These are phyloP conservation scores for Ptilodon capucinus DNA, from an alignment of 2,888 invertebrate species.

Conservation along the genomic window DNA sequence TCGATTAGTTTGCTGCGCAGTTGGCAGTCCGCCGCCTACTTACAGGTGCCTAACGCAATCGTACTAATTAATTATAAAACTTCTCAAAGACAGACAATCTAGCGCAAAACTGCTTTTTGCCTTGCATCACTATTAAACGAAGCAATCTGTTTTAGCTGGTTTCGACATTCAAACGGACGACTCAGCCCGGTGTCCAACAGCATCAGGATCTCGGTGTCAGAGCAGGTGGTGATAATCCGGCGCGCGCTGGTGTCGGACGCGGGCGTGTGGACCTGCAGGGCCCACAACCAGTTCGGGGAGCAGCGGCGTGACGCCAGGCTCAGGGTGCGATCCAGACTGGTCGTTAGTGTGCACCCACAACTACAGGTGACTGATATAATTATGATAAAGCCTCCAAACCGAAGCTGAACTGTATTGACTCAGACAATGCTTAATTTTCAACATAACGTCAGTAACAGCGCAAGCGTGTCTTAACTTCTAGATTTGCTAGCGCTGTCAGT, in stretches of 20 bases:
- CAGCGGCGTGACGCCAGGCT: conserved; percentile 85
- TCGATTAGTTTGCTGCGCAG: conserved; percentile 86
- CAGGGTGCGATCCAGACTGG: conserved; percentile 85
- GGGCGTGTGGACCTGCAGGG: conserved; percentile 88
- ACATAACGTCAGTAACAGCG: too few relatives aligned
- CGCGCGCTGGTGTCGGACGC: conserved; percentile 85
- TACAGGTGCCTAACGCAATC: conserved; percentile 78
- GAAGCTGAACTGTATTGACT: too few relatives aligned
- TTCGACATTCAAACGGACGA: conserved; percentile 82
- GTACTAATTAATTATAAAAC: background rate
- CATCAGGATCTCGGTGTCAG: conserved; percentile 84
- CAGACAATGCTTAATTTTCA: too few relatives aligned
- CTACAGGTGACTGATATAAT: conserved; percentile 53
- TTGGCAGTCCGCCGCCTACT: conserved; percentile 87
- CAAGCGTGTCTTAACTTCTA: too few relatives aligned
- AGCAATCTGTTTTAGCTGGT: conserved; percentile 74
- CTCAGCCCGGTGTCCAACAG: conserved; percentile 84
- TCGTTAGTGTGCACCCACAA: conserved; percentile 84
- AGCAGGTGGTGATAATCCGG: conserved; percentile 86
- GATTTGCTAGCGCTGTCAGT: too few relatives aligned
- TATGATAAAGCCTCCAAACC: too few relatives aligned
- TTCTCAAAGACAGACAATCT: background rate
- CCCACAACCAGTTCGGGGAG: conserved; percentile 88
- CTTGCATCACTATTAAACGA: too few relatives aligned
- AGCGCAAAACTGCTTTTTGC: too few relatives aligned